phyloP scores from a whole-genome alignment of 2,113 vertebrate species.

The Dasyurus viverrinus region DNA sequence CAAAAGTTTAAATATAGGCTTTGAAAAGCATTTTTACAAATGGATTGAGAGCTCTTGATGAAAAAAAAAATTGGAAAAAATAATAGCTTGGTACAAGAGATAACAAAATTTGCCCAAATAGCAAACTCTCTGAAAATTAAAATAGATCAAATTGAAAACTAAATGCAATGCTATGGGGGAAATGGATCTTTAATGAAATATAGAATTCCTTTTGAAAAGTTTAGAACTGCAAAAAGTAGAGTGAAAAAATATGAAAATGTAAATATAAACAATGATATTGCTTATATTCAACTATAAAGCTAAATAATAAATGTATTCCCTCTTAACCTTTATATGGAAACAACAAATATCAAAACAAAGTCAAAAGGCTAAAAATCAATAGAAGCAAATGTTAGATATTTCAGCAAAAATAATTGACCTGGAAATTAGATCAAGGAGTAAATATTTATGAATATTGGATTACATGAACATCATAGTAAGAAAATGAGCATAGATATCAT shows the following conservation, averaged over 20 bases:
- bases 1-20: neutral
- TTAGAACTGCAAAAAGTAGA: neutral
- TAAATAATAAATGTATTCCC: neutral
- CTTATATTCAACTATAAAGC: neutral
- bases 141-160: neutral
- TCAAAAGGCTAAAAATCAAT: neutral
- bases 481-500: neutral
- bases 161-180: neutral
- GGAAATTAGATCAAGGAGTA: neutral
- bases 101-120: neutral
- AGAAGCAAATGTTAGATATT: neutral
- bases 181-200: neutral
- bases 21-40: neutral
- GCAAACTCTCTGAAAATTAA: neutral
- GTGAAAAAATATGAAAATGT: neutral
- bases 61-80: neutral
- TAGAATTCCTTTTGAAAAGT: neutral
- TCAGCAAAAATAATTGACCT: neutral
- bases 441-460: neutral
- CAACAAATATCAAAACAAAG: neutral
- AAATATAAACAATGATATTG: neutral
- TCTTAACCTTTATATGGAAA: neutral
- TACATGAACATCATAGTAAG: neutral
- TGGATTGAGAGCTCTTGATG: neutral
- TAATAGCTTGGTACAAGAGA: neutral